Conservation (phyloP, 1,140 invertebrate genomes). For the Lordiphosa mommai region DNA sequence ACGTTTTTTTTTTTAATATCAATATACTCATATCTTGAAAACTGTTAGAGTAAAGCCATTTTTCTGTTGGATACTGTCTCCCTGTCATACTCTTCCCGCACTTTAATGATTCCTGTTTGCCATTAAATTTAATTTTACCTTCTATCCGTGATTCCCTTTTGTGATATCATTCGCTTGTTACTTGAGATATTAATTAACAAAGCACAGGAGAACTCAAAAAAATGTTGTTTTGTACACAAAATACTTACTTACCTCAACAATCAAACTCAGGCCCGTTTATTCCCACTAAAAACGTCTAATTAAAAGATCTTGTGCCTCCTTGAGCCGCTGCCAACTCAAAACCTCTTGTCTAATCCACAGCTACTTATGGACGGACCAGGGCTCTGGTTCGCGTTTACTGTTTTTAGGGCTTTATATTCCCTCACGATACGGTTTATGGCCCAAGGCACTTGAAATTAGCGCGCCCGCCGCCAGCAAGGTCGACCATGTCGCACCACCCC, state of each 20-base stretch:
- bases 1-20: too few species aligned
- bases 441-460: constrained; percentile 50
- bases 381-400: constrained; percentile 40
- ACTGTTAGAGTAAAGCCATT: too few species aligned
- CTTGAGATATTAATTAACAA: constrained; percentile 38
- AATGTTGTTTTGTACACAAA: constrained; percentile 7
- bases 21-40: too few species aligned
- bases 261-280: constrained; percentile 30
- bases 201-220: constrained; percentile 24
- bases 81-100: too few species aligned
- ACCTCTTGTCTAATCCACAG: constrained; percentile 36
- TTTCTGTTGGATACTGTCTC: too few species aligned
- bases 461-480: constrained; percentile 37
- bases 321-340: constrained; percentile 19
- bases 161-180: constrained; percentile 22
- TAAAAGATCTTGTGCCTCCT: constrained; percentile 42
- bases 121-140: not conserved
- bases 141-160: not conserved
- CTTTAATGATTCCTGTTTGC: too few species aligned
- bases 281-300: constrained; percentile 47
- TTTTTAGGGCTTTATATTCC: constrained; percentile 49
- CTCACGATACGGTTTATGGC: constrained; percentile 47
- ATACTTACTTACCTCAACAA: constrained; percentile 28
- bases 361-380: constrained; percentile 35
- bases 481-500: not conserved